phyloP scores from a whole-genome alignment of 2,113 vertebrate genomes.

The Nipponia nippon region DNA sequence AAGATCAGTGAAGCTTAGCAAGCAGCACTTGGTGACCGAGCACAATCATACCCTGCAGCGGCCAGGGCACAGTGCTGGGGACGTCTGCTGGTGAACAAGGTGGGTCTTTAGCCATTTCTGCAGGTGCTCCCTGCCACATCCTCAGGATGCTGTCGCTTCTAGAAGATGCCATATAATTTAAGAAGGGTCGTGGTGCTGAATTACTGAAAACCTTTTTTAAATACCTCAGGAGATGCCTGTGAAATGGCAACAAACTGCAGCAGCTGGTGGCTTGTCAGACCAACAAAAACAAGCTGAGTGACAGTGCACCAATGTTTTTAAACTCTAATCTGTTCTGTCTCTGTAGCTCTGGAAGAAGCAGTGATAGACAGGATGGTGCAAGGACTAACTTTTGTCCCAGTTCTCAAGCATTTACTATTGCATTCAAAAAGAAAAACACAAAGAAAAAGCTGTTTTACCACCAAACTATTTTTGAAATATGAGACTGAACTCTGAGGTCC shows the following conservation, averaged over 20 bases:
- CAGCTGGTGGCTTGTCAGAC: neutral
- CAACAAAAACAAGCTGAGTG: conserved; percentile 9
- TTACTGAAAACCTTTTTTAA: neutral
- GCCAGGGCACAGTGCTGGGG: neutral
- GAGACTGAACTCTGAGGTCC: neutral
- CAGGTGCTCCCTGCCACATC: neutral
- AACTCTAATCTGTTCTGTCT: neutral
- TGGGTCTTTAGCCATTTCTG: neutral
- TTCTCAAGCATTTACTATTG: neutral
- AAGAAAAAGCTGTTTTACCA: neutral
- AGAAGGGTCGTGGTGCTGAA: neutral
- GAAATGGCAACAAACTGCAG: neutral
- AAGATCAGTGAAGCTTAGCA: neutral
- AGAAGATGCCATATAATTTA: neutral
- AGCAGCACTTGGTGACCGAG: accelerated
- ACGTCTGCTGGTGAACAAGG: neutral
- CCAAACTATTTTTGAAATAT: neutral
- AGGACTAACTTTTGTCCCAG: conserved; percentile 5
- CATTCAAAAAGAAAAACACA: neutral
- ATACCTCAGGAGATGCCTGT: neutral
- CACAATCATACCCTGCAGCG: too few species aligned
- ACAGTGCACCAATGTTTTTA: neutral
- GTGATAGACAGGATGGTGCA: neutral
- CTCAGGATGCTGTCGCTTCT: neutral
- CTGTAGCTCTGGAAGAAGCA: neutral